Base-by-base conservation (phyloP, 1,140 invertebrate species). In the Bombus polaris region DNA sequence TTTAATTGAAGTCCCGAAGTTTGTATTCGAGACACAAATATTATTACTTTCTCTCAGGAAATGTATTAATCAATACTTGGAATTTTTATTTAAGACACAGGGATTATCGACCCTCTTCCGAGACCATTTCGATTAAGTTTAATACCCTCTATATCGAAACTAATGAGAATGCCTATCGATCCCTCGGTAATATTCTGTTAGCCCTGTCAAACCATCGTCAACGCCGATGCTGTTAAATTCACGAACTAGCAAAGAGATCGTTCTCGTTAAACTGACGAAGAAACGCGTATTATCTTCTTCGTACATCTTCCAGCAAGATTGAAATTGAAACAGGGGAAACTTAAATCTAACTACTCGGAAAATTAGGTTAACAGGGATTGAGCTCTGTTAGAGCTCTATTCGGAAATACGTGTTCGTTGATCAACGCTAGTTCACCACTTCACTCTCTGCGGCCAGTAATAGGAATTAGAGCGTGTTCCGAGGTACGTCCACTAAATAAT, bases 401-500 rank as follows among this genome's bases (percentile, higher is more conserved):
- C 3, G 44, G 32, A 81, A 57, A 42, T 72, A 32, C 68, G 37
- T 32, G 68, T 39, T 5, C n/a, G 35, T 42, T 70, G 25, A 81
- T 39, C 28, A 57, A 68, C 44, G 42, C 15, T 5, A 28, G 12
- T 47, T 32, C 28, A 39, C 25, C 2, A 8, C 25, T 28, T 39
- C n/a, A 8, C 32, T 22, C 65, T n/a, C 32, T 37, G 32, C 28
- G 37, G n/a, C 57, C 75, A 1, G 37, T 18, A 42, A 39, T 28
- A 37, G 57, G 57, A 62, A 77, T 73, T 47, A 44, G n/a, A 81
- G 12, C 35, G 37, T 39, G 47, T 32, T 65, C 6, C 53, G n/a
- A 10, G 47, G 6, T 25, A 66, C 22, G 13, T 65, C 4, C 44
- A 47, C 44, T 82, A 82, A 82, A 82, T 82, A 65, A 82, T 82